A percentile compares a stretch with the other conserved stretches of the same genome.
These are phyloP conservation scores for Desmophyllum pertusum DNA, from an alignment of 92 coral and sea anemone species.

Conservation along the genomic window DNA sequence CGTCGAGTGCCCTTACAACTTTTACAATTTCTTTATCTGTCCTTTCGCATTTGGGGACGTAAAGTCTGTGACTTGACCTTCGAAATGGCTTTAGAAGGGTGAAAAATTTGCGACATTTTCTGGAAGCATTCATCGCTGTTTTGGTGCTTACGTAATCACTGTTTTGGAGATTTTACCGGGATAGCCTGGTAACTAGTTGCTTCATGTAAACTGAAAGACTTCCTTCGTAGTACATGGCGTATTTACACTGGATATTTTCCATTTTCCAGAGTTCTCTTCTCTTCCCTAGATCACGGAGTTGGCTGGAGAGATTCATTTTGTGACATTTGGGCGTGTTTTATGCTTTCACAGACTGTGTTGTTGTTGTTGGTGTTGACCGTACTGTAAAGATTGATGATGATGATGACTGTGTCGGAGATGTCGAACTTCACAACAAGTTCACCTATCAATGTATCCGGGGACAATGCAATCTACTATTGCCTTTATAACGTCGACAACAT, in stretches of 20 bases:
- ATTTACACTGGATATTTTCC: background rate
- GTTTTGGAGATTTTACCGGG: background rate
- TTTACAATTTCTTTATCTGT: conserved; percentile 56
- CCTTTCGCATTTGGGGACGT: conserved; percentile 70
- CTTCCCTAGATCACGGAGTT: background rate
- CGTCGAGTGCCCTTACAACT: conserved; percentile 62
- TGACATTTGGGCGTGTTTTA: too few relatives aligned
- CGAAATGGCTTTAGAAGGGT: background rate
- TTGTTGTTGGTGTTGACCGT: too few relatives aligned
- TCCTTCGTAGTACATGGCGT: background rate
- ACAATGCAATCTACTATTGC: background rate
- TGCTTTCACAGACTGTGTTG: too few relatives aligned
- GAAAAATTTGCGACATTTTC: background rate
- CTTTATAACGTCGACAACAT: background rate
- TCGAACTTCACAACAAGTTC: background rate
- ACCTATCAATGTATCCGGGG: background rate
- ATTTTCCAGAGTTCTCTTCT: background rate
- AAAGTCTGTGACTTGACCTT: conserved; percentile 44
- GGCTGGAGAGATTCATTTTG: background rate
- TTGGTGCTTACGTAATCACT: background rate
- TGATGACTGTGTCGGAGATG: background rate
- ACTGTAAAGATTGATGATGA: too few relatives aligned
- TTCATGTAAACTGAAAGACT: background rate
- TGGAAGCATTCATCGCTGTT: background rate
- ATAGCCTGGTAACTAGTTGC: conserved; percentile 1